These are phyloP conservation scores for Rhea pennata DNA, from an alignment of 2,113 vertebrate species.

Conservation along the genomic window DNA sequence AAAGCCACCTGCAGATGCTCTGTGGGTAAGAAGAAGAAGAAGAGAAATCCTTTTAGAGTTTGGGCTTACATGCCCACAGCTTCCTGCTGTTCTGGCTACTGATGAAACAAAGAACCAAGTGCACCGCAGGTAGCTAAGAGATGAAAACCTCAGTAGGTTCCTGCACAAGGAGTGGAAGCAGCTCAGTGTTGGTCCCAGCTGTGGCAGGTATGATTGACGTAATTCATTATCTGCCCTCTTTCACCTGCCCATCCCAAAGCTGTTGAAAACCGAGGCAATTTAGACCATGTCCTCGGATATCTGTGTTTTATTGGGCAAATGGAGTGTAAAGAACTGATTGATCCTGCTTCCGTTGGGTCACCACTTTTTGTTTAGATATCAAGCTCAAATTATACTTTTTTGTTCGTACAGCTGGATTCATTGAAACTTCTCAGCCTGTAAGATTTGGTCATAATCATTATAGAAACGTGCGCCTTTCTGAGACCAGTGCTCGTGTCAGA, in stretches of 20 bases:
- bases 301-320: background rate
- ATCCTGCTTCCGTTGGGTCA: background rate
- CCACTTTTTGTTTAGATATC: background rate
- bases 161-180: background rate
- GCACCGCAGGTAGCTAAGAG: background rate
- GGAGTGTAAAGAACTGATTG: background rate
- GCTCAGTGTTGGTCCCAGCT: background rate
- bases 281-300: background rate
- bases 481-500: background rate
- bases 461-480: background rate
- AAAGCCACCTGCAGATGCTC: background rate
- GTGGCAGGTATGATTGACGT: background rate
- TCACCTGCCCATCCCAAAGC: background rate
- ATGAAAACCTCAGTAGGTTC: background rate
- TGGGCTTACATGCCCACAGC: background rate
- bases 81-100: background rate
- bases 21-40: background rate
- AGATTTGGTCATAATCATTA: background rate
- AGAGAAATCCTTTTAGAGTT: slow-evolving; percentile 23
- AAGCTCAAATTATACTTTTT: background rate
- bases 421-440: background rate
- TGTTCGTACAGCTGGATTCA: background rate
- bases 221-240: background rate
- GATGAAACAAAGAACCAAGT: background rate
- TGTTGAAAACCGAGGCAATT: background rate